Evolutionary conservation across 1,140 invertebrate genomes (phyloP), one percentile per base, ranked within the genome.

Genomic region (Anoplophora glabripennis): DNA sequence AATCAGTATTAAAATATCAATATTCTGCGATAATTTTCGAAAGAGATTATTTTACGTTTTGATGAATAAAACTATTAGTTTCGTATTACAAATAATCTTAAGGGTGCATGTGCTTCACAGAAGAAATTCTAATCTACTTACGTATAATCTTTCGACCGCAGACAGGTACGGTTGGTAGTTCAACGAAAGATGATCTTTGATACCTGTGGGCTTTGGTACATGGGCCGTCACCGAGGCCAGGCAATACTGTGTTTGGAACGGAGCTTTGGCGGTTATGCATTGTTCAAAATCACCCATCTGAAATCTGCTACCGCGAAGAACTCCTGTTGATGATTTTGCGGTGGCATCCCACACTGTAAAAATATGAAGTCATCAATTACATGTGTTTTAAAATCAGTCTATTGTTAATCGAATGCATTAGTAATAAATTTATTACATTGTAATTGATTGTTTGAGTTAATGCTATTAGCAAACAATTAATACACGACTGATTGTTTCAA

Each of bases 271-370:
- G 11, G 73, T 64, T 14, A 85, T 65, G 48, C 84, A 86, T 65
- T 86, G 80, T 58, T 86, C 84, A 61, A 81, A 86, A 69, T 86
- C 82, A 0, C 84, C 84, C 35, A 86, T 75, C 44, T 85, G 80
- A 65, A 79, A 84, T 0, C 76, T 75, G 49, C 79, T 83, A 0
- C 82, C 84, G 12, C 75, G 78, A 0, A 85, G 66, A 7, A 84
- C 65, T 7, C 84, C 84, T 28, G 78, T 76, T 4, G 84, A 79
- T 53, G 83, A 77, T 51, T 83, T 83, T 4, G 80, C 78, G 37
- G 82, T 80, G 0, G 84, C 74, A 64, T 86, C 84, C 78, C 83
- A 85, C 72, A 83, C 82, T 83, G 69, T 51, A 65, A 74, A 15
- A 12, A 21, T 3, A 49, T 38, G 52, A 61, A n/a, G 8, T 45